Evolutionary conservation across 1,140 invertebrate species (phyloP).

Genomic region (Caerostris extrusa): DNA sequence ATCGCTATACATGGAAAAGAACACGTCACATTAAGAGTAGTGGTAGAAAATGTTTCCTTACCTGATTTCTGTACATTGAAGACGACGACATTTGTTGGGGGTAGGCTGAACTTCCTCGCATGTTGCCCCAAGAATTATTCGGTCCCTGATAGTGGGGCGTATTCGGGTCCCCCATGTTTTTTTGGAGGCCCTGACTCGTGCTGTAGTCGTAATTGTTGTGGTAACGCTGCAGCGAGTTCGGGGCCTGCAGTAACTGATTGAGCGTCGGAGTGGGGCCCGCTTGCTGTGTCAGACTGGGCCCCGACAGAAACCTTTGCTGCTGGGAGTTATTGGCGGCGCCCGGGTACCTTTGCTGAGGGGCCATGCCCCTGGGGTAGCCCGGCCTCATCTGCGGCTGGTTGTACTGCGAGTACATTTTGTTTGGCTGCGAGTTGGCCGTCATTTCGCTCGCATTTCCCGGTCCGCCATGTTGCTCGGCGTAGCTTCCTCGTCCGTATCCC

Average conservation of each 20-base stretch:
- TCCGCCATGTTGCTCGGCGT: conserved; percentile 74
- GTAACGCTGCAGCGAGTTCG: conserved; percentile 84
- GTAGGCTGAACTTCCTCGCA: conserved; percentile 47
- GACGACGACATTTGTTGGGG: conserved; percentile 72
- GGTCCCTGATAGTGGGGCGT: conserved; percentile 67
- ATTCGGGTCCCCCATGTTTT: conserved; percentile 65
- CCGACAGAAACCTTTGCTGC: conserved; percentile 84
- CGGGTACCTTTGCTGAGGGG: conserved; percentile 44
- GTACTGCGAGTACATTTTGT: conserved; percentile 74
- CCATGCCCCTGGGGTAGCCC: conserved; percentile 24
- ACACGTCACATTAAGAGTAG: too few relatives aligned
- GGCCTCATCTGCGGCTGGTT: conserved; percentile 72
- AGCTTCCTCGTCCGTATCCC: conserved; percentile 59
- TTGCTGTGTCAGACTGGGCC: conserved; percentile 87
- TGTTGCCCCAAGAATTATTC: conserved; percentile 69
- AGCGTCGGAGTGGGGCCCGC: conserved; percentile 92
- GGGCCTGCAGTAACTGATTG: conserved; percentile 92
- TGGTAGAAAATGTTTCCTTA: conserved; percentile 13
- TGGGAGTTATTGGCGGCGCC: conserved; percentile 77
- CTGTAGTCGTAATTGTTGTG: conserved; percentile 80
- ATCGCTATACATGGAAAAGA: too few relatives aligned
- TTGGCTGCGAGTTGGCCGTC: conserved; percentile 64
- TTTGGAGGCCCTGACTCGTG: conserved; percentile 44
- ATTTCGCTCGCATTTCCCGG: conserved; percentile 51
- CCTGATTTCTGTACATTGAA: conserved; percentile 77